phyloP scores from a whole-genome alignment of 2,888 invertebrate genomes.

The Zonitis immaculata region DNA sequence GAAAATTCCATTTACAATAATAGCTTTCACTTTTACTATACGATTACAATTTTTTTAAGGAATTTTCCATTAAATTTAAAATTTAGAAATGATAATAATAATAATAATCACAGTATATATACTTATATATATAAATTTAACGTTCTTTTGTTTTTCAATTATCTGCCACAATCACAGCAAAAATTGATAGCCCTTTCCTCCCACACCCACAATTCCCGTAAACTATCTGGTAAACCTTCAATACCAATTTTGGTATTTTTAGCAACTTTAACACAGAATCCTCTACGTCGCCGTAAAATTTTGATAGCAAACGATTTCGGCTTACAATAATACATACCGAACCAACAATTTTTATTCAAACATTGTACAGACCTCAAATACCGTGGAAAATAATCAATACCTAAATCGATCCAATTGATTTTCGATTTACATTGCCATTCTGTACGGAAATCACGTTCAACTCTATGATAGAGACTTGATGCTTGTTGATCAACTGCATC shows the following conservation, averaged over 20 bases:
- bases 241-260: slow-evolving; percentile 36
- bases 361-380: slow-evolving; percentile 53
- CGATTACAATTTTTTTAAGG: too few species aligned
- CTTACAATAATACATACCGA: slow-evolving; percentile 50
- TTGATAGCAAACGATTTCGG: slow-evolving; percentile 54
- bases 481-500: too few species aligned
- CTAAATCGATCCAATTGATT: slow-evolving; percentile 53
- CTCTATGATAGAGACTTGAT: too few species aligned
- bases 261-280: slow-evolving; percentile 45
- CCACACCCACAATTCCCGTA: slow-evolving; percentile 52
- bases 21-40: too few species aligned
- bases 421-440: slow-evolving; percentile 52
- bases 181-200: slow-evolving; percentile 52
- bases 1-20: too few species aligned
- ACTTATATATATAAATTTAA: slow-evolving; percentile 1
- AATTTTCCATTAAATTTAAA: too few species aligned
- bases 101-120: not conserved
- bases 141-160: not conserved
- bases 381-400: slow-evolving; percentile 53
- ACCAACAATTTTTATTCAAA: slow-evolving; percentile 51
- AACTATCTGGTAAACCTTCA: slow-evolving; percentile 43
- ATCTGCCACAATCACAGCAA: slow-evolving; percentile 51
- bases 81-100: not conserved
- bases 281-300: slow-evolving; percentile 47
- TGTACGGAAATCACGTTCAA: slow-evolving; percentile 11